Conservation (phyloP, 2,113 vertebrate genomes). For the Alligator mississippiensis region DNA sequence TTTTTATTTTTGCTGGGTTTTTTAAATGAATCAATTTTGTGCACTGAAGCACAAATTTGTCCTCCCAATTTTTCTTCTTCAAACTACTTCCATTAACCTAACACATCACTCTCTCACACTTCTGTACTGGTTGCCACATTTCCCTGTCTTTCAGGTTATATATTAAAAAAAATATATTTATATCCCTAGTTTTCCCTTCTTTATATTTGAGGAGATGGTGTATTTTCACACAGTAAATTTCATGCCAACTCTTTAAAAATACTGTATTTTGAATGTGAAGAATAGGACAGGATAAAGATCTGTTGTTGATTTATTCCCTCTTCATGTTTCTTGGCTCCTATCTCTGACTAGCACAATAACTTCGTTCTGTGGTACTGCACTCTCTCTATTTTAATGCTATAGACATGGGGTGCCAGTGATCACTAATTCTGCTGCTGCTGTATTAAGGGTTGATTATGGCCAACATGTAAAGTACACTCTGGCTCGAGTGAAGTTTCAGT, state of each 20-base stretch:
- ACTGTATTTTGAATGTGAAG: conserved; percentile 36
- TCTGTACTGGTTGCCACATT: neutral
- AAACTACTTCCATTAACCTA: neutral
- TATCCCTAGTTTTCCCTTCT: neutral
- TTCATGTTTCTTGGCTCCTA: conserved; percentile 34
- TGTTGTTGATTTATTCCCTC: conserved; percentile 49
- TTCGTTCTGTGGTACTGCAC: neutral
- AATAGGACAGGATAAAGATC: conserved; percentile 40
- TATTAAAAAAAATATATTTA: neutral
- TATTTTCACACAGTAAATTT: neutral
- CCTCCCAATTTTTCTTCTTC: neutral
- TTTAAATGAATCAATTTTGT: neutral
- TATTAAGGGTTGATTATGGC: neutral
- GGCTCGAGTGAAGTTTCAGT: neutral
- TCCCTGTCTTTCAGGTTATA: neutral
- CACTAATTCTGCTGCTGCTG: neutral
- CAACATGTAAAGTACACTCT: neutral
- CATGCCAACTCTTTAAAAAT: conserved; percentile 38
- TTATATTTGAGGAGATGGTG: neutral
- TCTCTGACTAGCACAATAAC: conserved; percentile 7
- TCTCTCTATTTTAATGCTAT: neutral
- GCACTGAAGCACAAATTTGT: too few relatives aligned
- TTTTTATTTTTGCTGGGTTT: neutral
- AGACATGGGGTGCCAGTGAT: neutral
- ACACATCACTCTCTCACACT: neutral